These are phyloP conservation scores for Chelonoidis abingdonii DNA, from an alignment of 2,113 vertebrate genomes.

Conservation along the genomic window DNA sequence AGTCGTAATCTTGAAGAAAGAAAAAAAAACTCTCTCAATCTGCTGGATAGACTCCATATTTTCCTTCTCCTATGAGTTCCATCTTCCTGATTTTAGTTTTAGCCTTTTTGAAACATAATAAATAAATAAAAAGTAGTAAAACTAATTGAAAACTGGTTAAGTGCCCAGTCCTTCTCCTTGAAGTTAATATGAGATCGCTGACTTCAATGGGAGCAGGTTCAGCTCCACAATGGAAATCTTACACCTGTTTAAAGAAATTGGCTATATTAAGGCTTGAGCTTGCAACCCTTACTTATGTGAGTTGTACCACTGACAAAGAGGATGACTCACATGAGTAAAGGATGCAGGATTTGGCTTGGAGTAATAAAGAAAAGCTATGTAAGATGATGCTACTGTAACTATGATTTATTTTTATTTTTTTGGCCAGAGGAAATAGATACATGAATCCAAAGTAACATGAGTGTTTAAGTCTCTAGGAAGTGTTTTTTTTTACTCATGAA, in stretches of 20 bases:
- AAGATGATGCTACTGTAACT: not conserved
- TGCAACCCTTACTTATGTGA: not conserved
- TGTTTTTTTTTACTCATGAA: no score
- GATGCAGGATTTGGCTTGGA: not conserved
- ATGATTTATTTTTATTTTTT: not conserved
- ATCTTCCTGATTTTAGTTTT: not conserved
- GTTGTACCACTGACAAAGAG: not conserved
- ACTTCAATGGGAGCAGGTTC: not conserved
- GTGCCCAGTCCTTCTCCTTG: not conserved
- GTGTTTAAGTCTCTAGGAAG: not conserved
- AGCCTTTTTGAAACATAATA: not conserved
- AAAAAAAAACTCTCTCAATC: not conserved
- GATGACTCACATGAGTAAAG: not conserved
- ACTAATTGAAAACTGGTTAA: not conserved
- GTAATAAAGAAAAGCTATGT: not conserved
- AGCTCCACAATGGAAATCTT: not conserved
- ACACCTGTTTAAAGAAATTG: not conserved
- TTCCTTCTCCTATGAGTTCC: not conserved
- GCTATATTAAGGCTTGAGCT: not conserved
- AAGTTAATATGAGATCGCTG: not conserved
- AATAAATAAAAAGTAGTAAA: not conserved
- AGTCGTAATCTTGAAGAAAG: not conserved
- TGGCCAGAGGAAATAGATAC: constrained; percentile 8
- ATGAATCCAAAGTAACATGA: constrained; percentile 17
- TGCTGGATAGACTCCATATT: not conserved